These are phyloP conservation scores for Bombus impatiens DNA, from an alignment of 1,140 invertebrate species.

Conservation along the genomic window DNA sequence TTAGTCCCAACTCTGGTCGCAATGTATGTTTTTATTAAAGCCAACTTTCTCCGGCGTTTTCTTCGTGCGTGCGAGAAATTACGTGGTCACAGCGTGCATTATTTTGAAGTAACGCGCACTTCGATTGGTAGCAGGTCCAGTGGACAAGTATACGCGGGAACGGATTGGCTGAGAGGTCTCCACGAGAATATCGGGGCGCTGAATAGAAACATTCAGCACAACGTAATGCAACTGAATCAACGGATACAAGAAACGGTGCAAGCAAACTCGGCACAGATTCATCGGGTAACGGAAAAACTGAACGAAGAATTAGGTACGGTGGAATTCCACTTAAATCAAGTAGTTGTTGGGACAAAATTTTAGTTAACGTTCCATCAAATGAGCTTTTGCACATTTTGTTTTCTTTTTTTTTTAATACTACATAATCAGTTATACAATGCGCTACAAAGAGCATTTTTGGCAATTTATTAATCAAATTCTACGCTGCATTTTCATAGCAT, in stretches of 20 bases:
- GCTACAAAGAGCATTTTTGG: background rate
- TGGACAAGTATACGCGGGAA: slow-evolving; percentile 3
- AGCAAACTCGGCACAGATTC: background rate
- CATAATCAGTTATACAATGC: background rate
- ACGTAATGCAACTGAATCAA: slow-evolving; percentile 37
- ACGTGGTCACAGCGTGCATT: background rate
- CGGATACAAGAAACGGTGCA: slow-evolving; percentile 46
- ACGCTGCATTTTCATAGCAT: background rate
- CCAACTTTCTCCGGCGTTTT: background rate
- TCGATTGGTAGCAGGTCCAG: slow-evolving; percentile 16
- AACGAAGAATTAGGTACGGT: background rate
- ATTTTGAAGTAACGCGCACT: background rate
- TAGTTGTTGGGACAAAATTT: background rate
- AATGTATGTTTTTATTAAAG: background rate
- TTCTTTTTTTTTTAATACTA: no score
- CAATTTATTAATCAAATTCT: background rate
- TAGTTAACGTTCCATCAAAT: background rate
- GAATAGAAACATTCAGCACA: slow-evolving; percentile 43
- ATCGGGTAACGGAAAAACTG: background rate
- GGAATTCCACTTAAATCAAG: background rate
- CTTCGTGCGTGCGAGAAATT: background rate
- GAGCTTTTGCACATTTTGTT: no score
- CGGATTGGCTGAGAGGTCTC: slow-evolving; percentile 40
- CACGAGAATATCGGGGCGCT: slow-evolving; percentile 32
- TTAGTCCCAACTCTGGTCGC: background rate